Percentiles rank a stretch among this genome's conserved stretches.
Conservation (phyloP, 2,888 invertebrate genomes). For the Spialia ferax region DNA sequence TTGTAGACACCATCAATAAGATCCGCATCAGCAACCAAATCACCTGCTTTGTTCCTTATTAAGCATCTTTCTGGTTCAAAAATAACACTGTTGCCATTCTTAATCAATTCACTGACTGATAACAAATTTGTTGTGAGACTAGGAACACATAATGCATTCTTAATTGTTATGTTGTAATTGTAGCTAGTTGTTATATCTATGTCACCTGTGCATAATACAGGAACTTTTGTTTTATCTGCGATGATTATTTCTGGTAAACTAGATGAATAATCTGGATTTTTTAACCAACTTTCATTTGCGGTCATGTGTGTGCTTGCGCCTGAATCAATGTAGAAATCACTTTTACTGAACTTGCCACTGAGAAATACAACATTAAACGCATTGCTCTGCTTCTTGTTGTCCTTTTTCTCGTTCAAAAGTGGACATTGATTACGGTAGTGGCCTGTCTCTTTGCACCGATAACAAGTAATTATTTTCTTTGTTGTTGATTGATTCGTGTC, state of each 20-base stretch:
- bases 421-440: conserved; percentile 33
- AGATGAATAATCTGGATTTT: conserved; percentile 6
- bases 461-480: conserved; percentile 35
- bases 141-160: conserved; percentile 48
- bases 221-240: conserved; percentile 47
- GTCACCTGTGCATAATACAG: conserved; percentile 39
- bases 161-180: conserved; percentile 38
- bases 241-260: conserved; percentile 45
- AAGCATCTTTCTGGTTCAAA: conserved; percentile 29
- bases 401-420: background rate
- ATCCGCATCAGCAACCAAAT: conserved; percentile 31
- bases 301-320: conserved; percentile 46
- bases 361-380: conserved; percentile 29
- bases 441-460: conserved; percentile 35
- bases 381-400: conserved; percentile 5
- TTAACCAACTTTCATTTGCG: conserved; percentile 38
- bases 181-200: conserved; percentile 4
- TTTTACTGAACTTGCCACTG: conserved; percentile 45
- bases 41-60: conserved; percentile 13
- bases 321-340: conserved; percentile 46
- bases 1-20: conserved; percentile 36
- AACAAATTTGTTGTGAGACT: conserved; percentile 45
- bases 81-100: conserved; percentile 39
- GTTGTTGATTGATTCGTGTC: background rate
- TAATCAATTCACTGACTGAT: conserved; percentile 45